phyloP scores from a whole-genome alignment of 2,888 invertebrate genomes.

The Ernsta delagoae region DNA sequence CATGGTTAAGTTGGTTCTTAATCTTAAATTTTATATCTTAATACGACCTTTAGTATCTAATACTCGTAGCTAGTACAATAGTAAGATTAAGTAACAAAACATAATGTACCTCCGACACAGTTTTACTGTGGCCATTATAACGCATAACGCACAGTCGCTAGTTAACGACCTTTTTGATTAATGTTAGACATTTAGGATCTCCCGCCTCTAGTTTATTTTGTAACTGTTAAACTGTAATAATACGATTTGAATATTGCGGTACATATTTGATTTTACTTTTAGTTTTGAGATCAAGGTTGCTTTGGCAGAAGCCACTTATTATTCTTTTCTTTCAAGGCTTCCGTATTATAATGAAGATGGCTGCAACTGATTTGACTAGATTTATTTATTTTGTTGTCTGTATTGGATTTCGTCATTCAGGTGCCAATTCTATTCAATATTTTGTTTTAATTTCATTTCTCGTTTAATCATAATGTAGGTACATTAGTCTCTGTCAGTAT shows the following conservation, averaged over 20 bases:
- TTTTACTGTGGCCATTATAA: constrained; percentile 17
- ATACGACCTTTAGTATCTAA: too few species aligned
- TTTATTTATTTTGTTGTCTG: background rate
- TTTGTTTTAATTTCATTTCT: background rate
- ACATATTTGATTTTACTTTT: background rate
- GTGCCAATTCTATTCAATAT: background rate
- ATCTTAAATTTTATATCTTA: too few species aligned
- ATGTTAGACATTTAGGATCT: constrained; percentile 19
- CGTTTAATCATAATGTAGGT: too few species aligned
- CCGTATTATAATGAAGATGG: constrained; percentile 4
- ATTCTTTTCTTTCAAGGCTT: constrained; percentile 16
- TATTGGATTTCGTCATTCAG: too few species aligned
- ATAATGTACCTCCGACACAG: constrained; percentile 19
- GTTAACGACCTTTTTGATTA: constrained; percentile 30
- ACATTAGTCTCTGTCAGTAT: too few species aligned
- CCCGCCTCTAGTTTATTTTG: constrained; percentile 10
- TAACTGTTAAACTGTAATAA: constrained; percentile 15
- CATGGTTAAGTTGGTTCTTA: too few species aligned
- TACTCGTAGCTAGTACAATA: too few species aligned
- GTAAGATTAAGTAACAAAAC: constrained; percentile 9
- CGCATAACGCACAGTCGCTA: constrained; percentile 8
- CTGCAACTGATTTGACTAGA: constrained; percentile 9
- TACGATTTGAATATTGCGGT: constrained; percentile 16
- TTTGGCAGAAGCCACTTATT: constrained; percentile 5
- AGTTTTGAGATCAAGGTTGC: constrained; percentile 17